Base-by-base conservation (phyloP, 2,888 invertebrate species). In the Amiota communis region DNA sequence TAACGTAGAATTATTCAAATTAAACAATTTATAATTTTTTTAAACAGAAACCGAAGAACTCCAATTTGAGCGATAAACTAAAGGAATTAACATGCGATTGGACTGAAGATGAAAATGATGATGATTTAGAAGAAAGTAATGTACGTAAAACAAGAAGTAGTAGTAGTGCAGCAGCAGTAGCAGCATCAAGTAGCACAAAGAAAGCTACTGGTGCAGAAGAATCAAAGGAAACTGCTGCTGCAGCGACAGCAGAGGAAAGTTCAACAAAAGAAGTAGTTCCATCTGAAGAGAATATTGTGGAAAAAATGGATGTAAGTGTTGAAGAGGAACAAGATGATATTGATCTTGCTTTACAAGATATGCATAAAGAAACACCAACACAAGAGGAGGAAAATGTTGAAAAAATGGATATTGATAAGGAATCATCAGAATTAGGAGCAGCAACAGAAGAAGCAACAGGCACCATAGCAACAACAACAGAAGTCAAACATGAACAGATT, bases 31-130 rank as follows among this genome's bases (percentile, higher is more conserved):
- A 51, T 51, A 9, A 23, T 23, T 23, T 73, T 15, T 36, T 53
- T 70, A 17, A 51, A 48, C 47, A 84, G 83, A 67, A 67, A 49
- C 17, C 67, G n/a, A 67, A 67, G 51, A 20, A 48, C 1, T 12
- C 49, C 3, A 67, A 87, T 72, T 88, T 89, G 59, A 88, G 86
- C 59, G 80, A 87, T 71, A 89, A 89, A 76, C 79, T 89, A 48
- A 88, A 88, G 61, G 86, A 88, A 76, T 77, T 89, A 9, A 88
- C 89, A 11, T 88, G 88, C 11, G 90, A 90, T 80, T 90, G 90
- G 90, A 82, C 86, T 1, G 90, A 90, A 70, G 89, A 90, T 76
- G 90, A 90, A 49, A 87, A 87, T 70, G 89, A 88, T 1, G 86
- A 86, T 6, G 79, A 79, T 1, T 84, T 86, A 9, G 77, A 65